These are phyloP conservation scores for Prorops nasuta DNA, from an alignment of 1,140 invertebrate species.

Conservation along the genomic window DNA sequence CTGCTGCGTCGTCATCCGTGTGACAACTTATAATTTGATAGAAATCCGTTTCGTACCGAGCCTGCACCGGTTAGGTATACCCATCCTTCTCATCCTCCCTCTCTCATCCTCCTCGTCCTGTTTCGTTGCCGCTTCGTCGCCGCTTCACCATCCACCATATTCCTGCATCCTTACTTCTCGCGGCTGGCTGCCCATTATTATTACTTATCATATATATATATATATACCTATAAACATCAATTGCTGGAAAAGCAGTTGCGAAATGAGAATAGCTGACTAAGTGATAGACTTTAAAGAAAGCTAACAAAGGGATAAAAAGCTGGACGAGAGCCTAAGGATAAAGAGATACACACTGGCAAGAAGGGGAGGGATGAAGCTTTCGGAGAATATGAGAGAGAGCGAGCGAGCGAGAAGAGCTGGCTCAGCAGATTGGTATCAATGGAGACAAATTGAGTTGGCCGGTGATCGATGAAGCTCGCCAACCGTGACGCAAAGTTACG, in stretches of 20 bases:
- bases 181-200: too few species aligned
- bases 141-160: too few species aligned
- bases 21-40: slow-evolving; percentile 51
- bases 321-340: too few species aligned
- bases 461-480: slow-evolving; percentile 55
- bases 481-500: slow-evolving; percentile 49
- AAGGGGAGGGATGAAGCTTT: too few species aligned
- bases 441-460: slow-evolving; percentile 56
- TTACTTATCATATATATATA: too few species aligned
- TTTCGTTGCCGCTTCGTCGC: background rate
- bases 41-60: slow-evolving; percentile 30
- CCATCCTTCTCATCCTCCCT: slow-evolving; percentile 11
- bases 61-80: slow-evolving; percentile 20
- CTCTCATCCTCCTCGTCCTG: slow-evolving; percentile 1
- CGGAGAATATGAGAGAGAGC: slow-evolving; percentile 5
- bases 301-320: too few species aligned
- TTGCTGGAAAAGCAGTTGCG: too few species aligned
- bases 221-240: too few species aligned
- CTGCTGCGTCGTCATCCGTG: slow-evolving; percentile 40
- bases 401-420: slow-evolving; percentile 39
- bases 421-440: slow-evolving; percentile 57
- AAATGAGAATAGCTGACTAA: too few species aligned
- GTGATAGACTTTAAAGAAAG: too few species aligned
- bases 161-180: too few species aligned
- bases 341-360: too few species aligned